phyloP scores from a whole-genome alignment of 2,113 vertebrate species.

The Acrocephalus kingi region DNA sequence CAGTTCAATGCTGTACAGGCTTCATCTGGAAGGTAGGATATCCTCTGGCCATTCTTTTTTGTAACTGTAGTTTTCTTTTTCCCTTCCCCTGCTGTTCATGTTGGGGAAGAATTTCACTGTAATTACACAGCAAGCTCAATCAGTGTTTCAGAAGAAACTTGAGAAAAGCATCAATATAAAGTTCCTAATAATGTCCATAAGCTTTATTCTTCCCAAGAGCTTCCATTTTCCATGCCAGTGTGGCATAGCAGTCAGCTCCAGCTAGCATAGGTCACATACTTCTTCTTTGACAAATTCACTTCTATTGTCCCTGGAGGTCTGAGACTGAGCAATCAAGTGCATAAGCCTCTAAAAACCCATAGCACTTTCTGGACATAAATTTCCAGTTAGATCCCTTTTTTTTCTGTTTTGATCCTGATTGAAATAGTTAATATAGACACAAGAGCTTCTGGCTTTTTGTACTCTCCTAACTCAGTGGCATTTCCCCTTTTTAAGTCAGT shows the following conservation, averaged over 20 bases:
- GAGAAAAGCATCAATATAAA: not conserved
- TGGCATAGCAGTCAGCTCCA: not conserved
- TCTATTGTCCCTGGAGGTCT: not conserved
- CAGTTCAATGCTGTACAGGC: conserved; percentile 87
- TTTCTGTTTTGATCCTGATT: not conserved
- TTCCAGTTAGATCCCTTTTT: not conserved
- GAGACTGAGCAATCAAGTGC: not conserved
- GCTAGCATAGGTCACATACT: not conserved
- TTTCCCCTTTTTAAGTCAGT: not conserved
- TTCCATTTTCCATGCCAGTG: not conserved
- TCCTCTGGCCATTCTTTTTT: not conserved
- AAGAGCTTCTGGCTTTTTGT: not conserved
- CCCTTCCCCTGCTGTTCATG: not conserved
- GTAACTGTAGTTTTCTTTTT: not conserved
- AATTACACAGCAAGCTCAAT: not conserved
- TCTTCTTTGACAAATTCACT: not conserved
- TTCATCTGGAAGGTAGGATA: conserved; percentile 89
- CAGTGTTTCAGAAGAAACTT: not conserved
- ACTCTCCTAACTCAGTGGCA: not conserved
- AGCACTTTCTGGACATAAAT: not conserved
- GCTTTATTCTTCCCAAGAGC: not conserved
- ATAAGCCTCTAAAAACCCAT: not conserved
- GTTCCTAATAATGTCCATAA: not conserved
- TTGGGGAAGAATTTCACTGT: not conserved
- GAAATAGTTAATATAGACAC: not conserved